phyloP scores from a whole-genome alignment of 35 echinoderm and acorn worm genomes.

The Eucidaris tribuloides region DNA sequence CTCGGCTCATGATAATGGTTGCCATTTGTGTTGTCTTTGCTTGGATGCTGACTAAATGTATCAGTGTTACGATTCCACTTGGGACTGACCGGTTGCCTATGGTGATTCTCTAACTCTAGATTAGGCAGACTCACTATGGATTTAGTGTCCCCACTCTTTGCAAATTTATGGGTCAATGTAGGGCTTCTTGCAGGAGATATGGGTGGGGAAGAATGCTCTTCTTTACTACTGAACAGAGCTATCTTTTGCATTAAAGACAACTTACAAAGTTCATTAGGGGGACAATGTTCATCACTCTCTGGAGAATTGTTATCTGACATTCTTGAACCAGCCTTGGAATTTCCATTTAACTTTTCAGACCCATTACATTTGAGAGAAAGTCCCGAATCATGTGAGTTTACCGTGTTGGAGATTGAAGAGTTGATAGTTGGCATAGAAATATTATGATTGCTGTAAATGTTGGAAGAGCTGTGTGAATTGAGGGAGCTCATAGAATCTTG shows the following conservation, averaged over 20 bases:
- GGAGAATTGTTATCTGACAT: background rate
- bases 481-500: slow-evolving; percentile 1
- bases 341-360: too few species aligned
- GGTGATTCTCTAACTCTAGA: background rate
- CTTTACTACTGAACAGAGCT: background rate
- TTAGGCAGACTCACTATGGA: background rate
- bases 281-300: slow-evolving; percentile 3
- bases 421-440: background rate
- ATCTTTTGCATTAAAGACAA: slow-evolving; percentile 17
- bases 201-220: background rate
- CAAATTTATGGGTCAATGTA: background rate
- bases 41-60: background rate
- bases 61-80: background rate
- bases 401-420: slow-evolving; percentile 3
- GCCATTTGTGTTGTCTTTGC: background rate
- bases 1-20: background rate
- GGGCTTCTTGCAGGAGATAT: background rate
- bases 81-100: background rate
- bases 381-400: background rate
- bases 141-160: background rate
- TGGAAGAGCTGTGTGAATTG: background rate
- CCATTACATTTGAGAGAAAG: background rate
- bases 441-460: slow-evolving; percentile 9
- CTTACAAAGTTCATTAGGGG: slow-evolving; percentile 17
- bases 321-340: background rate